Base-by-base conservation (phyloP, 2,797 vertebrate genomes). In the Pterois miles region DNA sequence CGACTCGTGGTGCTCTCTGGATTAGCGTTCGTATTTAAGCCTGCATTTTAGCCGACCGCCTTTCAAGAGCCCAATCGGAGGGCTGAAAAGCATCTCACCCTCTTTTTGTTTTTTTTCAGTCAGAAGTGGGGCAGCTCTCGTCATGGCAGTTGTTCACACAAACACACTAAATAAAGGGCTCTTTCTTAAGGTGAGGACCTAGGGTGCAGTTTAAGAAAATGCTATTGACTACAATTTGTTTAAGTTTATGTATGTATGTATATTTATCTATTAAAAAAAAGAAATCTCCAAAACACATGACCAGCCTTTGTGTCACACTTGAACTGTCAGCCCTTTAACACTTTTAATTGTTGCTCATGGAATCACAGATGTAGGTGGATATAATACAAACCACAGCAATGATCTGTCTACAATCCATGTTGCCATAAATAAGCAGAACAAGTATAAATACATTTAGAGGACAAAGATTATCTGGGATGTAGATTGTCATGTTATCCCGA, bases 391-490 rank as follows among this genome's bases (percentile, higher is more conserved):
- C 16, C 10, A 56, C 64, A 43, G 33, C 33, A 71, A 62, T 36
- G 29, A 23, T 48, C 25, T 46, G 33, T 8, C 20, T 8, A 22
- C 54, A 67, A 68, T 79, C 81, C 71, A 71, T 58, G 56, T 71
- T 76, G 20, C 78, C 79, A 74, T 88, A 91, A 91, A 90, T 91
- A 91, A 88, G 65, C 80, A 64, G 77, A 86, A 71, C 71, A 58
- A 50, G 65, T 63, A 89, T 92, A 89, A 92, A 90, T 91, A 90
- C 80, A 92, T 91, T 78, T 77, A 81, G 76, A 84, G 80, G 76
- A 89, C 87, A 87, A 86, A 89, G 89, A 93, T 92, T 89, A 93
- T 93, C 87, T 85, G 65, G 85, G 85, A 90, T 89, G 86, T 86
- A 82, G 82, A 91, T 81, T 82, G 83, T 76, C 66, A 87, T 84